Conservation (phyloP, 2,113 vertebrate genomes). For the Alces alces region DNA sequence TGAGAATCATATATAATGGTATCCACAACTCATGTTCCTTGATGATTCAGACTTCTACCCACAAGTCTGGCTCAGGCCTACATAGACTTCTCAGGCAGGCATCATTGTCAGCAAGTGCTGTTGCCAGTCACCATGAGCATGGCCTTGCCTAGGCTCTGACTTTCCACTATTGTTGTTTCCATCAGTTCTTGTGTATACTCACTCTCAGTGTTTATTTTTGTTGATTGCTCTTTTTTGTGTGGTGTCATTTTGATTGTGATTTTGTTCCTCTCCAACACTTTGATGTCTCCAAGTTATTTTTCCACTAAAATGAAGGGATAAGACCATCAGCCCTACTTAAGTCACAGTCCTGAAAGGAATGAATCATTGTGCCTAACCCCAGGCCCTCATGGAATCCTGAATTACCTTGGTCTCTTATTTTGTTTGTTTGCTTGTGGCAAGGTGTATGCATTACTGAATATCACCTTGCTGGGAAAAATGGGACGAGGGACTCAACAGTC, state of each 20-base stretch:
- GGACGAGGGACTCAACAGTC: rapidly evolving
- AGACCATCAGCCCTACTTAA: not conserved
- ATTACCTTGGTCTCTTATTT: not conserved
- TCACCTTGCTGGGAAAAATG: not conserved
- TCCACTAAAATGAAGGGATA: not conserved
- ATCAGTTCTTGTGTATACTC: not conserved
- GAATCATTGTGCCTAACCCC: not conserved
- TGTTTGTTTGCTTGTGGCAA: not conserved
- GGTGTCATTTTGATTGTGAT: not conserved
- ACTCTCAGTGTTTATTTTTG: not conserved
- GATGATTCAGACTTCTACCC: not conserved
- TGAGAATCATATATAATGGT: not conserved
- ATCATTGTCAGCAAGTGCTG: rapidly evolving
- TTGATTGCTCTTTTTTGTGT: not conserved
- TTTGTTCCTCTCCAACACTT: not conserved
- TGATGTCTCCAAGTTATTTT: not conserved
- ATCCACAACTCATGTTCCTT: not conserved
- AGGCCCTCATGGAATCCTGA: not conserved
- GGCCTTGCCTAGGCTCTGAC: not conserved
- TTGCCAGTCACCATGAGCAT: rapidly evolving
- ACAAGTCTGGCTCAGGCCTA: not conserved
- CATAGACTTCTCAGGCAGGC: rapidly evolving
- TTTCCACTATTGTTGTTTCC: not conserved
- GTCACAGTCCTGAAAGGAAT: not conserved
- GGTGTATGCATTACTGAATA: not conserved